These are phyloP conservation scores for Matsumurasca onukii DNA, from an alignment of 1,140 invertebrate species.

Conservation along the genomic window DNA sequence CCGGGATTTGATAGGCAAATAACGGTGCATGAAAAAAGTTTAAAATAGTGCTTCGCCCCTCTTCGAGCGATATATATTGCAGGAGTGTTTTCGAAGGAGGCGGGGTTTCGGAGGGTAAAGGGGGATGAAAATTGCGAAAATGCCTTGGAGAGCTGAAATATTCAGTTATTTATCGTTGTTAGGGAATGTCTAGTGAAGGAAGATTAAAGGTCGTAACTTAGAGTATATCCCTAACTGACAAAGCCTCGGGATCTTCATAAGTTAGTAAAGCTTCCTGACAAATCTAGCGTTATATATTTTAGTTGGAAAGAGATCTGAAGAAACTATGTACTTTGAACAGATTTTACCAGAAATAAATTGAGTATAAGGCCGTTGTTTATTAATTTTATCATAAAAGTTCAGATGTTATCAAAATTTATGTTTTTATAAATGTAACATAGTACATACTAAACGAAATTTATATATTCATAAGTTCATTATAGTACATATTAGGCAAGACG, in stretches of 20 bases:
- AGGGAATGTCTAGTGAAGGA: neutral
- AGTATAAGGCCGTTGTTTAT: too few relatives aligned
- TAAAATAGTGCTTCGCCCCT: neutral
- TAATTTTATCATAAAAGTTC: too few relatives aligned
- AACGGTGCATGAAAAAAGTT: neutral
- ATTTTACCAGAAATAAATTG: too few relatives aligned
- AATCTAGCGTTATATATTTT: too few relatives aligned
- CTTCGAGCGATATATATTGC: constrained; percentile 1
- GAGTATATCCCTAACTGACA: neutral
- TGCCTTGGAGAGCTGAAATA: constrained; percentile 15
- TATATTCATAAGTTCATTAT: too few relatives aligned
- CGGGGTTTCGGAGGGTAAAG: neutral
- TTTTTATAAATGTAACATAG: too few relatives aligned
- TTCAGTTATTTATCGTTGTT: neutral
- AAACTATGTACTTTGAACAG: too few relatives aligned
- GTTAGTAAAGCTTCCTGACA: neutral
- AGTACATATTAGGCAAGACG: too few relatives aligned
- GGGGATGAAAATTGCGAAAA: constrained; percentile 16
- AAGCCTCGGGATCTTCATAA: constrained; percentile 5
- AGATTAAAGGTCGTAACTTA: constrained; percentile 17
- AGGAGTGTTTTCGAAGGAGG: neutral
- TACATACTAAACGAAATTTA: too few relatives aligned
- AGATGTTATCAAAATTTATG: too few relatives aligned
- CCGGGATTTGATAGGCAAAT: constrained; percentile 15
- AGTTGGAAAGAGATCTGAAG: too few relatives aligned